These are phyloP conservation scores for Rhyacophila evoluta DNA, from an alignment of 2,888 invertebrate genomes.

Conservation along the genomic window DNA sequence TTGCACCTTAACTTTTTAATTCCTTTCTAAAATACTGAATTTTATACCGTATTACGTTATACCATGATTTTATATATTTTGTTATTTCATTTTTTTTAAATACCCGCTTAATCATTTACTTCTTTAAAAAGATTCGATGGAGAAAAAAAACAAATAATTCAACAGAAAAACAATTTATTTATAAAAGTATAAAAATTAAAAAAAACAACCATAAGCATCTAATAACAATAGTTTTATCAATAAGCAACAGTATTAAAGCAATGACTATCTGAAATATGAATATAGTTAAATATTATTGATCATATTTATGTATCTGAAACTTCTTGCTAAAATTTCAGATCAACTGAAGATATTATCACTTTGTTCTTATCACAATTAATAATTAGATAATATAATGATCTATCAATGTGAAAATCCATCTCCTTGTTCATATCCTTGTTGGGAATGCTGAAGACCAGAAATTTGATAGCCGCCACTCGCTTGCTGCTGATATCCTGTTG, in stretches of 20 bases:
- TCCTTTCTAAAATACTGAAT: no score
- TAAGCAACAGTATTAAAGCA: not conserved
- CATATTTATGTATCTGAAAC: no score
- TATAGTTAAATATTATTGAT: not conserved
- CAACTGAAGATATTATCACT: no score
- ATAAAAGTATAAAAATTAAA: slow-evolving; percentile 31
- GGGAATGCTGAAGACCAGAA: not conserved
- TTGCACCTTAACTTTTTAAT: no score
- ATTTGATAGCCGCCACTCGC: not conserved
- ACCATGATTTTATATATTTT: no score
- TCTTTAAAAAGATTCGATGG: no score
- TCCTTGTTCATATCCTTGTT: not conserved
- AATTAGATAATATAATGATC: not conserved
- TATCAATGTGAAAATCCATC: not conserved
- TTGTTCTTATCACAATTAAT: not conserved
- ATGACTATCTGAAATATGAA: not conserved
- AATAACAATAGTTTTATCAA: slow-evolving; percentile 27
- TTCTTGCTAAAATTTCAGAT: no score
- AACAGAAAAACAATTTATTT: slow-evolving; percentile 26
- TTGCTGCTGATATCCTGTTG: slow-evolving; percentile 5
- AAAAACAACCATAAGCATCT: not conserved
- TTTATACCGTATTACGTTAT: no score
- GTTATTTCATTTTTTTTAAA: no score
- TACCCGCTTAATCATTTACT: no score
- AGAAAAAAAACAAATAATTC: not conserved